Evolutionary conservation across 2,113 vertebrate species (phyloP).

Genomic region (Odobenus rosmarus): DNA sequence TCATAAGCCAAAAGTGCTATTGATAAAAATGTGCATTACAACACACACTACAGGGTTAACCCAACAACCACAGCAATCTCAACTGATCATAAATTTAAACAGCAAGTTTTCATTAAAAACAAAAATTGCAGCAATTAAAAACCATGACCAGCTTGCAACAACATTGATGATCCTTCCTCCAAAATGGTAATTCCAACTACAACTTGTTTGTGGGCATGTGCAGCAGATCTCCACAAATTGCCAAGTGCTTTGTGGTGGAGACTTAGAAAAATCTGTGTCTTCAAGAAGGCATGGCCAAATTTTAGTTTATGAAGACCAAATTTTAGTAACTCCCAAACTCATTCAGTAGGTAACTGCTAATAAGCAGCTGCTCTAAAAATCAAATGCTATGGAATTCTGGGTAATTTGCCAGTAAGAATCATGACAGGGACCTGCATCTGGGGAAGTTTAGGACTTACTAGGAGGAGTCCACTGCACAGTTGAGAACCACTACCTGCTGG

Average conservation of each 20-base stretch:
- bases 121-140: conserved; percentile 7
- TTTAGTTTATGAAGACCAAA: neutral
- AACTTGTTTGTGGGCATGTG: neutral
- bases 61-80: neutral
- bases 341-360: neutral
- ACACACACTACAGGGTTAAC: neutral
- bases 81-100: neutral
- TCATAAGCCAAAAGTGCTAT: neutral
- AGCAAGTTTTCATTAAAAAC: neutral
- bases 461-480: neutral
- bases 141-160: neutral
- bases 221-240: neutral
- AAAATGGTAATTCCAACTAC: neutral
- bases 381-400: neutral
- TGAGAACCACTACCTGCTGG: neutral
- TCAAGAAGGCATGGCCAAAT: neutral
- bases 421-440: neutral
- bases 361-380: neutral
- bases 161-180: neutral
- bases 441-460: neutral
- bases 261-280: neutral
- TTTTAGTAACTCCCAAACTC: neutral
- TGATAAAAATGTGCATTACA: neutral
- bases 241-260: neutral
- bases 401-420: neutral